phyloP scores from a whole-genome alignment of 2,888 invertebrate genomes.

The Pherbina coryleti region DNA sequence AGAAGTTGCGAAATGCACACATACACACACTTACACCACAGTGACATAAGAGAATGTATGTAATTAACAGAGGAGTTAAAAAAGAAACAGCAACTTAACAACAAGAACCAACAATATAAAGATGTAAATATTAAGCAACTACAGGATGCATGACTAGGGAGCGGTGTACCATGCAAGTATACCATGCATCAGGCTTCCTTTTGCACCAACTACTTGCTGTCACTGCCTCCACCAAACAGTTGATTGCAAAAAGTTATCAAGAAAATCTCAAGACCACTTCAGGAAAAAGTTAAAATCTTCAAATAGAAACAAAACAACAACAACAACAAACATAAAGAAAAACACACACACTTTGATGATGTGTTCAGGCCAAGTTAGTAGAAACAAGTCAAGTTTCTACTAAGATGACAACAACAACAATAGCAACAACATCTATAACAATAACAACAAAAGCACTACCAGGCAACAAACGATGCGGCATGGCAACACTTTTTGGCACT shows the following conservation, averaged over 20 bases:
- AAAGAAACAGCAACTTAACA: neutral
- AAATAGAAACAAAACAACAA: slow-evolving; percentile 42
- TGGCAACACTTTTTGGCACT: slow-evolving; percentile 48
- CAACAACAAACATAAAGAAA: neutral
- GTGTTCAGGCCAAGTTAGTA: neutral
- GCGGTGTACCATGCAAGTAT: no score
- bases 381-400: slow-evolving; percentile 1
- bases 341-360: slow-evolving; percentile 19
- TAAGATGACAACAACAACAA: slow-evolving; percentile 1
- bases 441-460: neutral
- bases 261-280: slow-evolving; percentile 53
- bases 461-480: neutral
- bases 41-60: slow-evolving; percentile 47
- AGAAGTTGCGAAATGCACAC: slow-evolving; percentile 54
- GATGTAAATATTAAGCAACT: neutral
- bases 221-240: neutral
- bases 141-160: neutral
- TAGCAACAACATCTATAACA: slow-evolving; percentile 3
- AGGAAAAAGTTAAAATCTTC: slow-evolving; percentile 55
- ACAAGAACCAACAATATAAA: neutral
- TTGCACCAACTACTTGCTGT: no score
- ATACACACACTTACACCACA: no score
- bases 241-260: slow-evolving; percentile 33
- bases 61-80: slow-evolving; percentile 45
- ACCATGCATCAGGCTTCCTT: no score